phyloP scores from a whole-genome alignment of 2,113 vertebrate species.

The Semnornis frantzii region DNA sequence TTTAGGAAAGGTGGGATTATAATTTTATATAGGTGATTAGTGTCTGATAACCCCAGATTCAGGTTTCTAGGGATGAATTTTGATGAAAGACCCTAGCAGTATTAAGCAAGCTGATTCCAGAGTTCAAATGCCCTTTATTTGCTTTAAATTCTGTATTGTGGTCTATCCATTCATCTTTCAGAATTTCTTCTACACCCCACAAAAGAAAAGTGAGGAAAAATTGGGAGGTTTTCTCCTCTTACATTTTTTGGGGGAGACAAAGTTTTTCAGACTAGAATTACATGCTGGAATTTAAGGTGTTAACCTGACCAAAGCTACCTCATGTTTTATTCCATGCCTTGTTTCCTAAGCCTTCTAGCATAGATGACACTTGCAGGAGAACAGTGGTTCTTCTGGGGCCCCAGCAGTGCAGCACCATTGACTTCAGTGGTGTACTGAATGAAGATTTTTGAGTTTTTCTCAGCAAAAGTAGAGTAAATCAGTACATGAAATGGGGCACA shows the following conservation, averaged over 20 bases:
- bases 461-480: not conserved
- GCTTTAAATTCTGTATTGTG: not conserved
- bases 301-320: not conserved
- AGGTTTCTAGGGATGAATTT: not conserved
- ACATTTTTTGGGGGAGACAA: rapidly evolving
- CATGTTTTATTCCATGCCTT: not conserved
- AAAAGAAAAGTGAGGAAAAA: not conserved
- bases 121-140: not conserved
- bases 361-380: not conserved
- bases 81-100: not conserved
- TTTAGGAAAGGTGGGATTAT: not conserved
- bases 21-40: not conserved
- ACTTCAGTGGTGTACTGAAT: not conserved
- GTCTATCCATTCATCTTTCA: not conserved
- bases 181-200: not conserved
- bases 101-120: not conserved
- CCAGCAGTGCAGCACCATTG: not conserved
- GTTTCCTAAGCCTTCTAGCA: not conserved
- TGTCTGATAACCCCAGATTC: not conserved
- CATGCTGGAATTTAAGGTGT: not conserved
- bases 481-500: rapidly evolving
- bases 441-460: not conserved
- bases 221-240: rapidly evolving
- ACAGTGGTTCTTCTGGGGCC: not conserved
- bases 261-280: not conserved